These are phyloP conservation scores for Crossaster papposus DNA, from an alignment of 53 echinoderm and acorn worm species.

Conservation along the genomic window DNA sequence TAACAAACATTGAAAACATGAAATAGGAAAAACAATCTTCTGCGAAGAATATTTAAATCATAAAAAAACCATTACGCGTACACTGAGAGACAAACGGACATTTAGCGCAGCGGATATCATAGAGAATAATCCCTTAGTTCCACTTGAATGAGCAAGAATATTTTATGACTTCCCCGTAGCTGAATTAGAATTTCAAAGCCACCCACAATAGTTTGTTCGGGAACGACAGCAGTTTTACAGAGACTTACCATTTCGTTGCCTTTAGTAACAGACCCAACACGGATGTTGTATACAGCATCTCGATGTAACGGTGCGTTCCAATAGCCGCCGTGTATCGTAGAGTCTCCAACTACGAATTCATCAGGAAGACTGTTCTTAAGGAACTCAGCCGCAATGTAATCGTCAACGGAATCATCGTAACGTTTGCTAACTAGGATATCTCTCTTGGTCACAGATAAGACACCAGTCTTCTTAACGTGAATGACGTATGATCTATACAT, in stretches of 20 bases:
- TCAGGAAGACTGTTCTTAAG: slow-evolving; percentile 36
- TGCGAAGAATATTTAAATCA: no score
- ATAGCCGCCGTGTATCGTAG: slow-evolving; percentile 51
- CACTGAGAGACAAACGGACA: no score
- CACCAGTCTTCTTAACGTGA: slow-evolving; percentile 24
- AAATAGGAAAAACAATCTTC: no score
- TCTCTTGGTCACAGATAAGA: not conserved
- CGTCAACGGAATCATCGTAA: slow-evolving; percentile 42
- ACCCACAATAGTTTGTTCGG: no score
- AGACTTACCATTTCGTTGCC: slow-evolving; percentile 12
- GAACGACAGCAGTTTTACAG: no score
- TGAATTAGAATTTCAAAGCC: not conserved
- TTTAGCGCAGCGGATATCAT: no score
- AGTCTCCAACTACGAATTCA: slow-evolving; percentile 70
- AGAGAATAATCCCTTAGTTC: no score
- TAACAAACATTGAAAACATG: no score
- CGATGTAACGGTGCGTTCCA: slow-evolving; percentile 69
- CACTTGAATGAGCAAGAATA: no score
- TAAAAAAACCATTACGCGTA: no score
- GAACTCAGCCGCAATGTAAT: slow-evolving; percentile 86
- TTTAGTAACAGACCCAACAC: slow-evolving; percentile 40
- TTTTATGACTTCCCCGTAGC: no score
- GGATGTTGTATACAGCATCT: slow-evolving; percentile 31
- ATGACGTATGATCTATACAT: not conserved
- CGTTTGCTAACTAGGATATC: not conserved